Base-by-base conservation (phyloP, 1,140 invertebrate species). In the Neuroterus valhalla region DNA sequence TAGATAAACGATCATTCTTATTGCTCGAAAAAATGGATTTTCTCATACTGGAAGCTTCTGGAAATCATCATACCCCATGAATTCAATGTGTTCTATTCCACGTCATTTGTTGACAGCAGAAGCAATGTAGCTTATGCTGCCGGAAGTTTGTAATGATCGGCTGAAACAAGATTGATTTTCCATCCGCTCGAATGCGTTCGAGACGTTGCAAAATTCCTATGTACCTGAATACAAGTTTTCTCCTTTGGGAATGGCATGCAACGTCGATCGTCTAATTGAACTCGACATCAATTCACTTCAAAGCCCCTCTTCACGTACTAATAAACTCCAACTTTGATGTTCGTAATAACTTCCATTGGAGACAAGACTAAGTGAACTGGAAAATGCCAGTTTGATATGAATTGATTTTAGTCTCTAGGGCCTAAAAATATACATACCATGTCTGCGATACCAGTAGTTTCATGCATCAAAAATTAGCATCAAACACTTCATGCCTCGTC, bases 181-280 rank as follows among this genome's bases (percentile, higher is more conserved):
- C 55, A n/a, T n/a, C 31, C 31, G 15, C 10, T 62, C 12, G 5
- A 62, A 62, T 62, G n/a, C 14, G 6, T 19, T 17, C 5, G 23
- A 62, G 31, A 62, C 31, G 55, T 62, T 62, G 31, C 26, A 15
- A 62, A 38, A 62, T 62, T 62, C 31, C 26, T 62, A 21, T 50
- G 21, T 11, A 19, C 19, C 48, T 21, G 8, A 23, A 62, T 31
- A n/a, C 55, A 62, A 62, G 55, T 62, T 62, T 62, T 62, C 55
- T 62, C 55, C 55, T 62, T 31, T 62, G 55, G 55, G 26, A 62
- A 31, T 62, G 55, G 15, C 14, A 15, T 38, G 26, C 26, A 62
- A 15, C n/a, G 55, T 62, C 55, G 26, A 62, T 62, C 55, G 55
- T 62, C 55, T 62, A 62, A 62, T 62, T 62, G 31, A 62, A 62